Evolutionary conservation across 2,888 invertebrate genomes (phyloP).

Genomic region (Cheilosia scutellata): DNA sequence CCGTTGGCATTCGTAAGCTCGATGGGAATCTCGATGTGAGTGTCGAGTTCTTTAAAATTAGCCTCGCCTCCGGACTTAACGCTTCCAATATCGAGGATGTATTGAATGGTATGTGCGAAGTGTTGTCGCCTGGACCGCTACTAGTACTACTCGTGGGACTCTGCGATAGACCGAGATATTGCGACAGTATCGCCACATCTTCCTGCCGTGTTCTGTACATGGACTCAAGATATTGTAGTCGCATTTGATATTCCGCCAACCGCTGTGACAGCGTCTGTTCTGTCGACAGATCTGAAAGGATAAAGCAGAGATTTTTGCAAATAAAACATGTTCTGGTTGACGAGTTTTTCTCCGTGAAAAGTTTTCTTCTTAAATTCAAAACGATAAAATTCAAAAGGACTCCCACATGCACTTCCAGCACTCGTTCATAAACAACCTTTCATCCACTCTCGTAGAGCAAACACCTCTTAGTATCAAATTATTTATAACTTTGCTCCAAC

Average conservation of each 20-base stretch:
- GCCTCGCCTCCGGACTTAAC: constrained; percentile 84
- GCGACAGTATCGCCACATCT: constrained; percentile 89
- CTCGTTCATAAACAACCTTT: constrained; percentile 14
- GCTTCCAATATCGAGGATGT: constrained; percentile 81
- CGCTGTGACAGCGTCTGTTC: constrained; percentile 89
- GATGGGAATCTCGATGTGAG: constrained; percentile 84
- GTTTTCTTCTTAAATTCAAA: neutral
- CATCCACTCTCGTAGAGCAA: constrained; percentile 10
- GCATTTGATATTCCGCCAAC: constrained; percentile 90
- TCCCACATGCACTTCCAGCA: neutral
- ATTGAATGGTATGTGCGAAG: constrained; percentile 66
- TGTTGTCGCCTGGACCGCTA: constrained; percentile 73
- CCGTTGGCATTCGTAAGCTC: constrained; percentile 89
- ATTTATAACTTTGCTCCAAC: constrained; percentile 43
- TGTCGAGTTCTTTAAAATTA: constrained; percentile 85
- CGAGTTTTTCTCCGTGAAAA: neutral
- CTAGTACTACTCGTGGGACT: constrained; percentile 78
- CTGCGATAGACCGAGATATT: constrained; percentile 86
- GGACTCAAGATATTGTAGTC: constrained; percentile 91
- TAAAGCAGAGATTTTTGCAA: neutral
- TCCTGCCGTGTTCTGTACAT: constrained; percentile 91
- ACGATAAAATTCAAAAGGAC: neutral
- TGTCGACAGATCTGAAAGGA: constrained; percentile 86
- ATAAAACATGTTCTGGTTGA: neutral
- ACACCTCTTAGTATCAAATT: constrained; percentile 40